phyloP scores from a whole-genome alignment of 2,797 vertebrate genomes.

The Pipistrellus pipistrellus region DNA sequence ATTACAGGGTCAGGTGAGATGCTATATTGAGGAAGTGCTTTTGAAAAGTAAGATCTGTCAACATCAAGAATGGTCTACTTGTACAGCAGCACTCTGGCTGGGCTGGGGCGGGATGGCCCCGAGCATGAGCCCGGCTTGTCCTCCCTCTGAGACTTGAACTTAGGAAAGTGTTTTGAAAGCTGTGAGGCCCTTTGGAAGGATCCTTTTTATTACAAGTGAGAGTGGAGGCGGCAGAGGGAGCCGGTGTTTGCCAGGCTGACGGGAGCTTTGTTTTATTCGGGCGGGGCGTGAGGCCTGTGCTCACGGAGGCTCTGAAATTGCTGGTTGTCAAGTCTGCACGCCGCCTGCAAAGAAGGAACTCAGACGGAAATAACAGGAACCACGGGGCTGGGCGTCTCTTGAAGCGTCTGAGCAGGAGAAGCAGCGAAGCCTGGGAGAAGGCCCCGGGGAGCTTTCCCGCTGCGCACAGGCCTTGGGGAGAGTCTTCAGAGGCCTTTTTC shows the following conservation, averaged over 20 bases:
- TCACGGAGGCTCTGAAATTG: not conserved
- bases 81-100: not conserved
- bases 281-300: fast-evolving
- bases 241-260: not conserved
- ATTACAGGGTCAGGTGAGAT: not conserved
- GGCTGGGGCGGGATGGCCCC: not conserved
- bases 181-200: not conserved
- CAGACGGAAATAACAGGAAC: not conserved
- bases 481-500: not conserved
- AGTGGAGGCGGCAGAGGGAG: not conserved
- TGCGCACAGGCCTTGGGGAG: not conserved
- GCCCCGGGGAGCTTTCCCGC: not conserved
- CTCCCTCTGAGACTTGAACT: not conserved
- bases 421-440: not conserved
- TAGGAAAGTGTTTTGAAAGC: slow-evolving; percentile 40
- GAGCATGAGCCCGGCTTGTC: not conserved
- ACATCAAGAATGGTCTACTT: not conserved
- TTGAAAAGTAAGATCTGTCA: not conserved
- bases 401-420: not conserved
- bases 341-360: slow-evolving; percentile 28
- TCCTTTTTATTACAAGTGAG: slow-evolving; percentile 43
- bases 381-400: not conserved
- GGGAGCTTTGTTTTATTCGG: slow-evolving; percentile 20
- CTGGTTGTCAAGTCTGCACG: slow-evolving; percentile 46
- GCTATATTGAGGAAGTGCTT: not conserved